Evolutionary conservation across 2,113 vertebrate genomes (phyloP), one percentile per base, ranked within the genome.

Genomic region (Phylloscopus trochiloides): DNA sequence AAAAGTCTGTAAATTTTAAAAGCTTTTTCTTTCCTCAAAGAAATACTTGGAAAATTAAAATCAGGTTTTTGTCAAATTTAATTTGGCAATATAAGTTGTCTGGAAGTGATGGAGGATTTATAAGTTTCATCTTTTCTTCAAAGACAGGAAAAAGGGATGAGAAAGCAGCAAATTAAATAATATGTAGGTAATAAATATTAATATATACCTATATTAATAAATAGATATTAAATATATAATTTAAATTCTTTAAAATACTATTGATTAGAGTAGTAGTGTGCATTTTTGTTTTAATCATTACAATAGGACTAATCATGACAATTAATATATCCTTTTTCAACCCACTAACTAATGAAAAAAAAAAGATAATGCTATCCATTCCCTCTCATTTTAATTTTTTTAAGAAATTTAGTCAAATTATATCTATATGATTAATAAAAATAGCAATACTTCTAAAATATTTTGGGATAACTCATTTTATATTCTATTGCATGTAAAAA

Each of bases 361-460:
- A 7, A 36, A 36, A 36, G 10, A 0, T 50, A 42, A 61, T 40
- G 1, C 0, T 52, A 32, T 34, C 5, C 6, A 72, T 1, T 55
- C 9, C 19, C 2, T 66, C 62, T 61, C 43, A 52, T 24, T 51
- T 55, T 17, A 57, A 31, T 21, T 5, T 43, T 48, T 66, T 29
- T 6, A 10, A 50, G 1, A 52, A 48, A 81, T 12, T 36, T 26
- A 54, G 20, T 31, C 3, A 36, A 24, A 12, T 67, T 25, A 26
- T 38, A 24, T 47, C 17, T 32, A 14, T 51, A 51, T 31, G 6
- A 22, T 7, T 8, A 25, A 81, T 28, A 32, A 65, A 88, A 70
- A 24, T 11, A 31, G 0, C 1, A 78, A 36, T 58, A 38, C 9
- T 8, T 62, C n/a, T 2, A 26, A 79, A 45, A 24, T 43, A 48